Percentiles rank a stretch among this genome's conserved stretches.
phyloP scores from a whole-genome alignment of 2,113 vertebrate species.

The Crotalus horridus region DNA sequence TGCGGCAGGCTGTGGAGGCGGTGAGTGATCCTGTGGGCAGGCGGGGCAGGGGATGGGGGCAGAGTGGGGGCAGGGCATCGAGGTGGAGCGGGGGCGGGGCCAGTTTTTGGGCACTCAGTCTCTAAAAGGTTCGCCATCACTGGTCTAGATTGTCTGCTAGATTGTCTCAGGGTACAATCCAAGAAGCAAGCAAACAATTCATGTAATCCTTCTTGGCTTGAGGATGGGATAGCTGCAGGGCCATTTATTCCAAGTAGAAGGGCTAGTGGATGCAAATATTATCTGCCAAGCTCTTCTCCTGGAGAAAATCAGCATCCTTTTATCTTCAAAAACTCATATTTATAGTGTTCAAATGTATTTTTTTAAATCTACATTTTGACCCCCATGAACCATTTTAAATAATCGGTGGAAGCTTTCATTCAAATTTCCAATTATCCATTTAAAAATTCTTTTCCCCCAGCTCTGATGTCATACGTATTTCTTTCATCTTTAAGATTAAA shows the following conservation, averaged over 20 bases:
- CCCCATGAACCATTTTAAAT: background rate
- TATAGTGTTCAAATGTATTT: slow-evolving; percentile 7
- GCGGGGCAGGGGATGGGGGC: no score
- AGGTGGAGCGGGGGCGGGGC: no score
- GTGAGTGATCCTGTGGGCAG: no score
- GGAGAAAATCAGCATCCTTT: background rate
- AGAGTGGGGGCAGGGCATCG: no score
- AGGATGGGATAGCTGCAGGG: background rate
- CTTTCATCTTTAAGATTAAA: slow-evolving; percentile 30
- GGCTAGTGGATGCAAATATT: background rate
- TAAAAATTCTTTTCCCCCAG: background rate
- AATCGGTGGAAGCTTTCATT: background rate
- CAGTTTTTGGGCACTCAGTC: no score
- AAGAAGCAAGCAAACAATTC: background rate
- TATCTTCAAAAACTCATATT: slow-evolving; percentile 23
- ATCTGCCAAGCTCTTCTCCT: background rate
- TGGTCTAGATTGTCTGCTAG: background rate
- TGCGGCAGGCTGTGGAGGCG: no score
- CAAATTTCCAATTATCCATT: slow-evolving; percentile 30
- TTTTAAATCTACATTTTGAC: slow-evolving; percentile 13
- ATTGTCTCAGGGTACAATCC: background rate
- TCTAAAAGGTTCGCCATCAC: no score
- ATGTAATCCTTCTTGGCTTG: background rate
- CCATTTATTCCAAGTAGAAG: background rate
- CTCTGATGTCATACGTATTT: background rate